These are phyloP conservation scores for Thelaira solivaga DNA, from an alignment of 2,888 invertebrate species.

Conservation along the genomic window DNA sequence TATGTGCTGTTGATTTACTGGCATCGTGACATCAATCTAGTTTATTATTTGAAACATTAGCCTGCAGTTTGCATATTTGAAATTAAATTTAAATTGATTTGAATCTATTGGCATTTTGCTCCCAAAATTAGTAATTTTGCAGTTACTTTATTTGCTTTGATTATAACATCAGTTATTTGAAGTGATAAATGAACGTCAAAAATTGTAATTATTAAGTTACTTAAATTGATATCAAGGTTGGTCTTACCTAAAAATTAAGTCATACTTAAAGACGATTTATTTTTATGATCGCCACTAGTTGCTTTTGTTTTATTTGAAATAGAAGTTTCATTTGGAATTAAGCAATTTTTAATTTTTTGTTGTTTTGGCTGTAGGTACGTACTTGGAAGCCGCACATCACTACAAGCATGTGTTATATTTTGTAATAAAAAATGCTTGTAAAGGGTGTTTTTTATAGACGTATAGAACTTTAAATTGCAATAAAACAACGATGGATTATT, in stretches of 20 bases:
- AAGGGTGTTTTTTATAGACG: too few species aligned
- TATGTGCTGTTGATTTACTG: too few species aligned
- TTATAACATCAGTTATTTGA: neutral
- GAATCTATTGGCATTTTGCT: conserved; percentile 23
- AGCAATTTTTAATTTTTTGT: neutral
- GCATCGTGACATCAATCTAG: conserved; percentile 47
- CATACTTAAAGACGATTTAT: conserved; percentile 24
- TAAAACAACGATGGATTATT: too few species aligned
- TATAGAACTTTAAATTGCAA: too few species aligned
- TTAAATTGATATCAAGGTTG: conserved; percentile 53
- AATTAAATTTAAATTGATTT: conserved; percentile 20
- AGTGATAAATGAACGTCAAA: neutral
- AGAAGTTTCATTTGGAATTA: neutral
- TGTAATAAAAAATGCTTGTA: too few species aligned
- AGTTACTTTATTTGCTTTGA: neutral
- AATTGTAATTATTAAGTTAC: conserved; percentile 27
- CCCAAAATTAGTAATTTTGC: neutral
- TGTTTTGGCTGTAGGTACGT: too few species aligned
- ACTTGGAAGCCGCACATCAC: too few species aligned
- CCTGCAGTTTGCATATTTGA: conserved; percentile 18
- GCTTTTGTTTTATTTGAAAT: neutral
- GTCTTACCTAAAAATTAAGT: conserved; percentile 3
- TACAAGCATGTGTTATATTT: too few species aligned
- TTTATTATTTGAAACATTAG: neutral
- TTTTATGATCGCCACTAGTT: neutral